These are phyloP conservation scores for Pristionchus maxplancki DNA, from an alignment of 2,888 invertebrate species.

Conservation along the genomic window DNA sequence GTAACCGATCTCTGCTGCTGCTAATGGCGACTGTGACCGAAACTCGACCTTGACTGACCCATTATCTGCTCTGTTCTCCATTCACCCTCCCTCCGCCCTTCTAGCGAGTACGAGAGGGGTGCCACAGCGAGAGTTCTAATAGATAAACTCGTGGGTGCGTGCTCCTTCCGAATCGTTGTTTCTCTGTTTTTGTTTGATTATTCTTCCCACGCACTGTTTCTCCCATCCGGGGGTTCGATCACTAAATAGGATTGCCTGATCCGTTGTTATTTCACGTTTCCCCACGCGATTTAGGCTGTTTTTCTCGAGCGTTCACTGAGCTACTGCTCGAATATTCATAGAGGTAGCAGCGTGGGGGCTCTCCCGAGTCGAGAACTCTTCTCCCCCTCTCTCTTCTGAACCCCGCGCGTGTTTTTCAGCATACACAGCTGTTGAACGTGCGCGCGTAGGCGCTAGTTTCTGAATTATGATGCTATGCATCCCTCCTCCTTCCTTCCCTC, in stretches of 20 bases:
- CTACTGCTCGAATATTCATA: background rate
- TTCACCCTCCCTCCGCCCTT: background rate
- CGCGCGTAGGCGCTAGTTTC: background rate
- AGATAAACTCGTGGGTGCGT: background rate
- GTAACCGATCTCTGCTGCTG: background rate
- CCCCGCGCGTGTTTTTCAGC: background rate
- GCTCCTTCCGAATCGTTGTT: constrained; percentile 1
- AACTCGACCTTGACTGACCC: constrained; percentile 24
- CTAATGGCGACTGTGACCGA: constrained; percentile 2
- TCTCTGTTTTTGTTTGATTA: background rate
- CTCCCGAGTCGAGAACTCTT: background rate
- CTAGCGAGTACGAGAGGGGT: background rate
- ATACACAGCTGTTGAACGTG: background rate
- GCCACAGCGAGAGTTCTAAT: background rate
- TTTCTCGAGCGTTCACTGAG: background rate
- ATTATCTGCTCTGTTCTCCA: background rate
- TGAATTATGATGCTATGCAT: background rate
- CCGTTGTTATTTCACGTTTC: background rate
- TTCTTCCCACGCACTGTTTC: background rate
- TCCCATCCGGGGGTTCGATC: background rate
- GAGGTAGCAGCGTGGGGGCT: background rate
- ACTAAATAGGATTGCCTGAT: background rate
- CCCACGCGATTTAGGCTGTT: background rate
- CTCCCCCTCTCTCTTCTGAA: background rate
- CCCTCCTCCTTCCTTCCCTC: background rate